Evolutionary conservation across 2,888 invertebrate species (phyloP).

Genomic region (Agonopterix heracliana): DNA sequence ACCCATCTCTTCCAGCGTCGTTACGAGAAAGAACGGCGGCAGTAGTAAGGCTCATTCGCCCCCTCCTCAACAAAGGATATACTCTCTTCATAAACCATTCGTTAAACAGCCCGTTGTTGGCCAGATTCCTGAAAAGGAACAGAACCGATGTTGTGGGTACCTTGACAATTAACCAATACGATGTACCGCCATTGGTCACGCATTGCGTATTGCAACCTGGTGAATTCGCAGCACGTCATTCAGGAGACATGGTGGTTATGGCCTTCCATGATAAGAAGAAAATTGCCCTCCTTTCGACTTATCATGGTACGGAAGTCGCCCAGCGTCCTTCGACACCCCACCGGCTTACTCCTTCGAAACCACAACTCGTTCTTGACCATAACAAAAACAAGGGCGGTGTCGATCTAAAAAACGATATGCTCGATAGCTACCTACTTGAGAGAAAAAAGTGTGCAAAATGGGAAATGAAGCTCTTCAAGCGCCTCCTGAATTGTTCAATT

Average conservation of each 20-base stretch:
- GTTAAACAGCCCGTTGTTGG: constrained; percentile 10
- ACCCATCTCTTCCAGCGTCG: not conserved
- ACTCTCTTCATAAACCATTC: constrained; percentile 9
- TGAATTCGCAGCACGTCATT: not conserved
- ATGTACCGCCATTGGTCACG: constrained; percentile 3
- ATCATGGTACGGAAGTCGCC: not conserved
- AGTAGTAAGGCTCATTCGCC: not conserved
- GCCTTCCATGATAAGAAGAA: not conserved
- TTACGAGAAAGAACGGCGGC: not conserved
- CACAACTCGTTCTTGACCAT: constrained; percentile 5
- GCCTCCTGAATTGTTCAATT: not conserved
- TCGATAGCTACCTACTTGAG: constrained; percentile 13
- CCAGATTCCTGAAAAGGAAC: constrained; percentile 11
- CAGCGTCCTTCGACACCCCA: not conserved
- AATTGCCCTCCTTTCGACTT: not conserved
- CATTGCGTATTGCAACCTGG: not conserved
- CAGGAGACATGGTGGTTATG: not conserved
- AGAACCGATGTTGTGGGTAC: constrained; percentile 16
- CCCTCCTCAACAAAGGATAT: not conserved
- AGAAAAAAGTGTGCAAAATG: constrained; percentile 13
- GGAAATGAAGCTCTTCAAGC: constrained; percentile 15
- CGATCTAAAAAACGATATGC: not conserved
- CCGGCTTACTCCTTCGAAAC: not conserved
- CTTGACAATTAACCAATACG: constrained; percentile 1
- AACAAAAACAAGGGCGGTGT: constrained; percentile 6